Evolutionary conservation across 2,888 invertebrate genomes (phyloP), one percentile per base, ranked within the genome.

Genomic region (Frankliniella intonsa): DNA sequence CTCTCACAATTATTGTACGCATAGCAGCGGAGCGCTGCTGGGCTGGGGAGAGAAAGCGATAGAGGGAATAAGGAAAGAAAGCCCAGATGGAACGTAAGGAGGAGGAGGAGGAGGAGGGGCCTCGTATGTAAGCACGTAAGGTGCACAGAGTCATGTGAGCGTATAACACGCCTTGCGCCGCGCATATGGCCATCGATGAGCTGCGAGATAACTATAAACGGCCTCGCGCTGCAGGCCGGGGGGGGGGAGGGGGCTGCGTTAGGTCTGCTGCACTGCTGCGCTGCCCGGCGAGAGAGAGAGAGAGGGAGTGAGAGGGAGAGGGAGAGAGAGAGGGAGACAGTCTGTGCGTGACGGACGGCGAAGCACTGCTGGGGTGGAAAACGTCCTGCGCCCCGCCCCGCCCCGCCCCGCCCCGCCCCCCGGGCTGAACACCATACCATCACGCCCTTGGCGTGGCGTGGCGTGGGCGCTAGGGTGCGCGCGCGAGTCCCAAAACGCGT

Each of bases 131-230:
- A 55, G 55, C 69, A 76, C 69, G 69, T 76, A 76, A 76, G 69
- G 69, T 76, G 69, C 69, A 76, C 69, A 25, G 69, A 76, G 69
- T 76, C 69, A 76, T 76, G 69, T 76, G 69, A 76, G 69, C 69
- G 69, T 76, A 76, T 25, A 76, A 76, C 69, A 76, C 69, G 69
- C 69, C 69, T 22, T 25, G 69, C 69, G 69, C 69, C 69, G 69
- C 69, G 69, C 69, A 76, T 76, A 76, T 76, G 69, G 69, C 69
- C 69, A 76, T 76, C 69, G 69, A 76, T 76, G 69, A 76, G 69
- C 69, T 25, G 69, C 69, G 22, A 76, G 69, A 76, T 76, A 76
- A 76, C 69, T 76, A 76, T 76, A 76, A 76, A 76, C 69, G 69
- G 69, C 69, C 69, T 12, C 69, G 69, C 22, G 69, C 25, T 76